Conservation (phyloP, 2,113 vertebrate species). For the Lonchura striata region DNA sequence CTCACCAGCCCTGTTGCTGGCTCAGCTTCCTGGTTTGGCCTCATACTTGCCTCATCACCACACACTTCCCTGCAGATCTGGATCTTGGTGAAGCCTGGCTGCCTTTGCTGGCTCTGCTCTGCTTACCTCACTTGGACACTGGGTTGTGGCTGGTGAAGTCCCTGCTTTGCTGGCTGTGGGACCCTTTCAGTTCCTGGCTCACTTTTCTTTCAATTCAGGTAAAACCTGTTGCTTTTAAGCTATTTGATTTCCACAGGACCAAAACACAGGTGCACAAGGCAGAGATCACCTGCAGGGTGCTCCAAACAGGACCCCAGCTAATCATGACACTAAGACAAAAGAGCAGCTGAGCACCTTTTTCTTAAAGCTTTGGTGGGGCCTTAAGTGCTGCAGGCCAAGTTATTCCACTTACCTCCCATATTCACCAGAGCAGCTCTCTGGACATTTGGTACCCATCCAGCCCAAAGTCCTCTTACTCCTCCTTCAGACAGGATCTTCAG, state of each 20-base stretch:
- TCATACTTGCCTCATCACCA: neutral
- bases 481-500: conserved; percentile 82
- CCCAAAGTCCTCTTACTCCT: conserved; percentile 84
- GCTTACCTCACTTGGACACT: neutral
- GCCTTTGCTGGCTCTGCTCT: neutral
- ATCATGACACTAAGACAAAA: neutral
- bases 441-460: conserved; percentile 87
- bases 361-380: neutral
- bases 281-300: neutral
- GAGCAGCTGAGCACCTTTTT: neutral
- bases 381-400: neutral
- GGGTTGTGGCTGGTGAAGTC: neutral
- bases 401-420: conserved; percentile 80
- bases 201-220: neutral
- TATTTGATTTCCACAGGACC: neutral
- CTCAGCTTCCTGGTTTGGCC: neutral
- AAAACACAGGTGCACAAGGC: neutral
- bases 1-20: neutral
- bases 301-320: neutral
- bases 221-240: neutral
- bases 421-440: conserved; percentile 87
- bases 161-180: neutral
- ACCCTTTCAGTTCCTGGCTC: neutral
- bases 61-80: neutral
- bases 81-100: neutral